phyloP scores from a whole-genome alignment of 64 coral and sea anemone genomes.

The Pocillopora damicornis region DNA sequence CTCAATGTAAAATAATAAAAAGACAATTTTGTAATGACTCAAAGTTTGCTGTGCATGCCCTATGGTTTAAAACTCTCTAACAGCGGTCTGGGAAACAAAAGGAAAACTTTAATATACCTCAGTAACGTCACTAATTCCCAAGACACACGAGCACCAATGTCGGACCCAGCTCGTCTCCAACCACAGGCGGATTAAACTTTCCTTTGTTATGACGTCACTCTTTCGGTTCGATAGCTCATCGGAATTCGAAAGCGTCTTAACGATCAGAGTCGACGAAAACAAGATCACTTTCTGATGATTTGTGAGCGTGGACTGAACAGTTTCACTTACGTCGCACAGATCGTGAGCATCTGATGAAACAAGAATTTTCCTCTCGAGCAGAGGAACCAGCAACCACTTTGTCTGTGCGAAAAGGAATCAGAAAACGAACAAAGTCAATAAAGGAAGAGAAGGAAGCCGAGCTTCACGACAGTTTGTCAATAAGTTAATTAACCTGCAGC shows the following conservation, averaged over 20 bases:
- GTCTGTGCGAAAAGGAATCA: background rate
- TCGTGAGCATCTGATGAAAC: background rate
- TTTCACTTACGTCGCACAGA: background rate
- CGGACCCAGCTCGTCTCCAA: slow-evolving; percentile 37
- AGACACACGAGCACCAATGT: slow-evolving; percentile 47
- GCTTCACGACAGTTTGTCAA: too few relatives aligned
- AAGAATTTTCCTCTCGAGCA: background rate
- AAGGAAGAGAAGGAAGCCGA: background rate
- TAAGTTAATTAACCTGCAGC: too few relatives aligned
- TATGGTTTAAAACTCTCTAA: too few relatives aligned
- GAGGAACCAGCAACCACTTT: slow-evolving; percentile 12
- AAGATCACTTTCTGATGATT: slow-evolving; percentile 26
- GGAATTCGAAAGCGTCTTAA: background rate
- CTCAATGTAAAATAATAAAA: too few relatives aligned
- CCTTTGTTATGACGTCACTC: background rate
- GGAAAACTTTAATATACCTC: background rate
- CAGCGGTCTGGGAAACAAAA: background rate
- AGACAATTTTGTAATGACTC: background rate
- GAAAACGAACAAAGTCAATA: background rate
- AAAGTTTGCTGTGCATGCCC: too few relatives aligned
- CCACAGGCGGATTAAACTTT: slow-evolving; percentile 22
- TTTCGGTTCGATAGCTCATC: background rate
- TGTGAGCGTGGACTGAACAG: background rate
- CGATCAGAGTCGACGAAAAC: slow-evolving; percentile 1
- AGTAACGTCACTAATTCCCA: slow-evolving; percentile 12